Conservation (phyloP, 2,113 vertebrate genomes). For the Aptenodytes forsteri region DNA sequence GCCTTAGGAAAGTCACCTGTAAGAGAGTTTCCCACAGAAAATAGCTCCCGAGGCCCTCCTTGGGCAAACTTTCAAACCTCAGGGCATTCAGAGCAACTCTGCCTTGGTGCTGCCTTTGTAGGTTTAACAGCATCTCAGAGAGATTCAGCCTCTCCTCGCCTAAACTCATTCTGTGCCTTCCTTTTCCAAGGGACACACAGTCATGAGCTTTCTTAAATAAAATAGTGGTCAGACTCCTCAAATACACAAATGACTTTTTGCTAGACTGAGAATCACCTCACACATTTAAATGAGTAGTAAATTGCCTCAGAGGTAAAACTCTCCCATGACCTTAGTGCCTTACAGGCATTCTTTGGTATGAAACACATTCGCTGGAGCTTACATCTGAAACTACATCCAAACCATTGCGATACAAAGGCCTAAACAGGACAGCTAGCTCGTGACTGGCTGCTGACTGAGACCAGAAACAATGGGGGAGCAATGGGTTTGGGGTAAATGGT, state of each 20-base stretch:
- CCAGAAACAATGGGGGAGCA: background rate
- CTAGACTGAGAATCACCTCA: background rate
- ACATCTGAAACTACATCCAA: background rate
- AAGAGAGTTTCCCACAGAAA: background rate
- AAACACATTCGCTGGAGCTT: fast-evolving
- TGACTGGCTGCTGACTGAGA: background rate
- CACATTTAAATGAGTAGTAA: background rate
- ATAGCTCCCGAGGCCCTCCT: background rate
- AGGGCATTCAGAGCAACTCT: background rate
- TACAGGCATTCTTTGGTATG: background rate
- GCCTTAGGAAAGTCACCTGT: background rate
- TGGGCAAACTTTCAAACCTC: background rate
- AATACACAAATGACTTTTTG: background rate
- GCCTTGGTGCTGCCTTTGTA: background rate
- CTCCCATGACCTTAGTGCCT: too few species aligned
- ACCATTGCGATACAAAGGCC: fast-evolving
- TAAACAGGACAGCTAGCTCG: background rate
- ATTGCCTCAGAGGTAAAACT: background rate
- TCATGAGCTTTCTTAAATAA: background rate
- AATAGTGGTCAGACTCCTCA: background rate
- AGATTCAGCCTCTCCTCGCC: background rate
- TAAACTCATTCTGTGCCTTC: background rate
- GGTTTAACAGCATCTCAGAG: background rate
- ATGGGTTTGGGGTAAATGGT: background rate
- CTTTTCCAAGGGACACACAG: background rate